phyloP scores from a whole-genome alignment of 2,888 invertebrate genomes.

The Agapostemon virescens region DNA sequence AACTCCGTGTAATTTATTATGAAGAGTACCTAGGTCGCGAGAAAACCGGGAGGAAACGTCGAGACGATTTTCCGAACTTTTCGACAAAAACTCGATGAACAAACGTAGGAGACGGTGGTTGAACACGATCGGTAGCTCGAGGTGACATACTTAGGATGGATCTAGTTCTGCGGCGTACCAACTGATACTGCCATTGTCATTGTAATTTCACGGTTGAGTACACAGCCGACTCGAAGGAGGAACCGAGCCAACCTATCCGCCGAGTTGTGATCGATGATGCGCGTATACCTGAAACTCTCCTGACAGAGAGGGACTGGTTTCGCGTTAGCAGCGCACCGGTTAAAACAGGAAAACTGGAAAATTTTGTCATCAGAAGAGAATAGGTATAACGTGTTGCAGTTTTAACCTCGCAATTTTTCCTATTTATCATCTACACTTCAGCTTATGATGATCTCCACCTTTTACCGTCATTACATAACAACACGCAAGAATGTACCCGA shows the following conservation, averaged over 20 bases:
- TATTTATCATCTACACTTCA: neutral
- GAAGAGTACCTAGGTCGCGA: neutral
- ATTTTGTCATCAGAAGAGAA: neutral
- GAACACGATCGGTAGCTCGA: slow-evolving; percentile 11
- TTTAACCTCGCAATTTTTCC: neutral
- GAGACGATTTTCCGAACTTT: slow-evolving; percentile 26
- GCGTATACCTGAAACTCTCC: slow-evolving; percentile 23
- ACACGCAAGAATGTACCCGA: neutral
- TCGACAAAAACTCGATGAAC: slow-evolving; percentile 10
- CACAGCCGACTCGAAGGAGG: slow-evolving; percentile 21
- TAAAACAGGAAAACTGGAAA: neutral
- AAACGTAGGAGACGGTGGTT: slow-evolving; percentile 19
- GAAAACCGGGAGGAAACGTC: slow-evolving; percentile 5
- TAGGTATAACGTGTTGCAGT: neutral
- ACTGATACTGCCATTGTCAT: slow-evolving; percentile 51
- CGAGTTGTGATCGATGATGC: slow-evolving; percentile 56
- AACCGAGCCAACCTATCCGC: slow-evolving; percentile 27
- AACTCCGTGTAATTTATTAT: slow-evolving; percentile 19
- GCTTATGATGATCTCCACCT: neutral
- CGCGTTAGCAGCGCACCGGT: neutral
- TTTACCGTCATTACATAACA: neutral
- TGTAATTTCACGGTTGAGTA: slow-evolving; percentile 62
- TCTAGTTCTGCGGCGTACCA: slow-evolving; percentile 39
- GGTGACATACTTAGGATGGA: slow-evolving; percentile 29
- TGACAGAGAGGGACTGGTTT: slow-evolving; percentile 4